Conservation (phyloP, 2,888 invertebrate species). For the Ryuthela nishihirai region DNA sequence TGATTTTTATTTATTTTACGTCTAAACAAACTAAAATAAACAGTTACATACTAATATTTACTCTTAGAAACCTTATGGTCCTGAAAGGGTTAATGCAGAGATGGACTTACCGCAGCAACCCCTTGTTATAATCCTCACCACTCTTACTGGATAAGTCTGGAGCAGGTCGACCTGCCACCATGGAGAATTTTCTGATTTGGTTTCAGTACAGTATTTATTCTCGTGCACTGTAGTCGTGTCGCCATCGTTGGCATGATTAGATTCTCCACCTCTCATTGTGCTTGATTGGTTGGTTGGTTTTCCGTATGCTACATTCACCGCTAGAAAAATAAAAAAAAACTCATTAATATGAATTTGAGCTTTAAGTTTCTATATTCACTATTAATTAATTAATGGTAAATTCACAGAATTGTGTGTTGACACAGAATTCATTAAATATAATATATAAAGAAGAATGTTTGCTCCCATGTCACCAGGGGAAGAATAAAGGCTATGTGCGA, state of each 20-base stretch:
- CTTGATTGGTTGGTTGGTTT: conserved; percentile 83
- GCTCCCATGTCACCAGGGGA: too few species aligned
- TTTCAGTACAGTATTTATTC: conserved; percentile 82
- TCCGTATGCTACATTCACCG: conserved; percentile 46
- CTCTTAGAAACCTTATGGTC: too few species aligned
- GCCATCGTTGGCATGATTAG: conserved; percentile 82
- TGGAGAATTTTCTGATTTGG: conserved; percentile 81
- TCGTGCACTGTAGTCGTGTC: conserved; percentile 79
- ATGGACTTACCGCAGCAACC: conserved; percentile 43
- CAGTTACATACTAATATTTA: too few species aligned
- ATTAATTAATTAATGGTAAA: too few species aligned
- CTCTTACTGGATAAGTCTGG: conserved; percentile 75
- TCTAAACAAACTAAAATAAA: too few species aligned
- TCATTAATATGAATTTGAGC: not conserved
- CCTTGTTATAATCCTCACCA: conserved; percentile 78
- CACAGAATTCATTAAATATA: too few species aligned
- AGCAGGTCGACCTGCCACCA: conserved; percentile 91
- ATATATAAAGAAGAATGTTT: too few species aligned
- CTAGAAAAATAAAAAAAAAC: conserved; percentile 21
- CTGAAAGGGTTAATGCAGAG: too few species aligned
- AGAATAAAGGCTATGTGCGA: too few species aligned
- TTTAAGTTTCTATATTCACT: not conserved
- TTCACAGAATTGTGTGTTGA: too few species aligned
- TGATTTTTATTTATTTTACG: too few species aligned
- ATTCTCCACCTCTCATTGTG: conserved; percentile 75